A percentile compares a stretch with the other conserved stretches of the same genome.
Conservation (phyloP, 92 coral and sea anemone genomes). For the Parazoanthus swiftii region DNA sequence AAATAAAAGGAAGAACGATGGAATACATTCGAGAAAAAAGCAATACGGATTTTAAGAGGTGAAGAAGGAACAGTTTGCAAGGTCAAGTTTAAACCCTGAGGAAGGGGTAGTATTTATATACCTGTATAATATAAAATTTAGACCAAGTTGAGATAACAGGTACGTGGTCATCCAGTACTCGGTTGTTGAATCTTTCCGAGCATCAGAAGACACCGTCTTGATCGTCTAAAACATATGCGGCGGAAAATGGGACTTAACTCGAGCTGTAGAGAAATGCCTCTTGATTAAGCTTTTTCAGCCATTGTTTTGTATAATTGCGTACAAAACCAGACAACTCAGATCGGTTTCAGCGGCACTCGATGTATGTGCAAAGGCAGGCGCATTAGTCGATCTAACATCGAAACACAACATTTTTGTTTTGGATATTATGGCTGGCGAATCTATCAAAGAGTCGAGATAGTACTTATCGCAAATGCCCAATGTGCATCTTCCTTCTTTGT, state of each 20-base stretch:
- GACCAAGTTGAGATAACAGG: no score
- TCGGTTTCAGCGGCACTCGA: conserved; percentile 12
- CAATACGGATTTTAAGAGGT: background rate
- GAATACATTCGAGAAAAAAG: background rate
- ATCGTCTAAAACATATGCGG: conserved; percentile 61
- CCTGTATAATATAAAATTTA: no score
- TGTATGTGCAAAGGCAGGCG: background rate
- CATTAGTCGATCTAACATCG: conserved; percentile 11
- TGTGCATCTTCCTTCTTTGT: conserved; percentile 41
- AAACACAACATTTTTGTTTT: conserved; percentile 13
- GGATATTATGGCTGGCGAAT: conserved; percentile 22
- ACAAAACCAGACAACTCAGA: background rate
- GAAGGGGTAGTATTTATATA: no score
- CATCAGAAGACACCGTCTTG: conserved; percentile 42
- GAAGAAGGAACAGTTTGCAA: background rate
- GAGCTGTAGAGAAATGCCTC: conserved; percentile 47
- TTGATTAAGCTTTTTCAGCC: conserved; percentile 45
- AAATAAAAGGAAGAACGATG: background rate
- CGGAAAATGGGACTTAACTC: conserved; percentile 50
- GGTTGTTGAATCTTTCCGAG: no score
- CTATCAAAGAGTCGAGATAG: conserved; percentile 29
- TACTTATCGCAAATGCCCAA: conserved; percentile 41
- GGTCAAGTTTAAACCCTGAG: no score
- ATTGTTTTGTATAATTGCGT: conserved; percentile 36
- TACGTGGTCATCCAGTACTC: no score